Evolutionary conservation across 2,888 invertebrate species (phyloP), one percentile per base, ranked within the genome.

Genomic region (Acronicta aceris): DNA sequence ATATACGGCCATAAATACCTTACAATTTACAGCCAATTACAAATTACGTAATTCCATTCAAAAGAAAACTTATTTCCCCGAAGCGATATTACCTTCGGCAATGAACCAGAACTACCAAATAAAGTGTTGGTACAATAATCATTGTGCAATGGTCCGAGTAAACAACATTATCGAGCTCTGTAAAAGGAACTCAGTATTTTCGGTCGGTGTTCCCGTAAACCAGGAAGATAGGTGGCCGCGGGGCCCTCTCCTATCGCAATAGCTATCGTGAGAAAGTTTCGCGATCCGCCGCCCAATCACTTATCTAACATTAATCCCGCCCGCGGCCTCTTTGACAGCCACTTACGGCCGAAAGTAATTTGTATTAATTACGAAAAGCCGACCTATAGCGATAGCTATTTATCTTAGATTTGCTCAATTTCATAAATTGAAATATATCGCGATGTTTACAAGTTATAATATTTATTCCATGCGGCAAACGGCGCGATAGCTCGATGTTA

Each of bases 221-320:
- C 70, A 63, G 75, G 76, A 71, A 78, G 77, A 71, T 74, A 74
- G 61, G 74, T 67, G 60, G 67, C 74, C 71, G 77, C 74, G 65
- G 69, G 77, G 76, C 77, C 42, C 71, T 59, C 65, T 68, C 68
- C 78, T 86, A 88, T 85, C 85, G 81, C 80, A 71, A 66, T 73
- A 70, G 64, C 80, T 81, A 91, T 90, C 90, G 91, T 91, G 91
- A 90, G 92, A 91, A 89, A 89, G 85, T 89, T 90, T 88, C 82
- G 91, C 91, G 88, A 91, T 87, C 75, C 82, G 79, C 79, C 82
- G 81, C 82, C 82, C 86, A 86, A 88, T 89, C 89, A 81, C 81
- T 85, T 88, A 89, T 87, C 89, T 88, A 87, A 84, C 85, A 85
- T 85, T 86, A 85, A 85, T 85, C 84, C 81, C 61, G 68, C 82